Evolutionary conservation across 2,888 invertebrate genomes (phyloP), one percentile per base, ranked within the genome.

Genomic region (Podotricha telesiphe): DNA sequence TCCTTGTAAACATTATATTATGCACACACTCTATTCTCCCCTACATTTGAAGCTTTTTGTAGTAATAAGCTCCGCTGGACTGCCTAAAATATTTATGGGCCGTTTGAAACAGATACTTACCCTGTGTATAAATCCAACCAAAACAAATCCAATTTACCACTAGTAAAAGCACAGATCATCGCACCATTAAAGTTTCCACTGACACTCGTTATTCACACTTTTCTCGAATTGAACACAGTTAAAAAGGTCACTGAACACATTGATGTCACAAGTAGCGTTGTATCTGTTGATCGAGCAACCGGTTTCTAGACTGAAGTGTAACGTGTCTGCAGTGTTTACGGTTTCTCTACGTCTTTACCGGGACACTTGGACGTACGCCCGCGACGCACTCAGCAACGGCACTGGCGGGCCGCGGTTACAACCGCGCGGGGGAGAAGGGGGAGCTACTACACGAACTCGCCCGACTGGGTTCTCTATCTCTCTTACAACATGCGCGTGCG

Each of bases 1-100:
- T 69, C 72, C 82, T 85, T 87, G 86, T 89, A 89, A 91, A 91
- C 90, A 91, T 87, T 85, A 83, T 80, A n/a, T n/a, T n/a, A 76
- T 77, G 74, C 84, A 85, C 86, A 86, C 86, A 86, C 87, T 87
- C 86, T 83, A 85, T 85, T 84, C 85, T 87, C 86, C 87, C 86
- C 88, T 85, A 82, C 82, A 74, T 81, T 82, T 79, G 80, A 76
- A 78, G 78, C 80, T 82, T 87, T 87, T 90, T 86, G 86, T 88
- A 75, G 73, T 72, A 75, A 65, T 69, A 73, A 69, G 70, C 78
- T 75, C 77, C 79, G 75, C 77, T 77, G 78, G 76, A 75, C 75
- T 77, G 75, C 79, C 76, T 78, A 75, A 78, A 79, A 78, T 79
- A 78, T 76, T 74, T 75, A 74, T 74, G 48, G 70, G 62, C 58